Evolutionary conservation across 2,888 invertebrate species (phyloP).

Genomic region (Lithosia quadra): DNA sequence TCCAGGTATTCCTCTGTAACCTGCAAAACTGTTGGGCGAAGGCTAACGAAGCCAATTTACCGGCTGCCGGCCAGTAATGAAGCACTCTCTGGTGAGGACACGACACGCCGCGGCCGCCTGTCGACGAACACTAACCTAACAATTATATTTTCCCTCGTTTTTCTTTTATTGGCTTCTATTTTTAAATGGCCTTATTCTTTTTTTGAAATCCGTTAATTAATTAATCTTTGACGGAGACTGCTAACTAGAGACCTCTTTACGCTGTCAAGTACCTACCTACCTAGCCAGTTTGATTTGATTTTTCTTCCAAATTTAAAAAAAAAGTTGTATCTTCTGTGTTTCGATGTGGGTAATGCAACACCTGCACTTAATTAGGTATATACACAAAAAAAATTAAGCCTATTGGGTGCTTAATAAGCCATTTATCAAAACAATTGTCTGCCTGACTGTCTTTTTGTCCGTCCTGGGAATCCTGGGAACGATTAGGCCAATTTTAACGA

Average conservation of each 20-base stretch:
- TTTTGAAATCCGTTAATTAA: not conserved
- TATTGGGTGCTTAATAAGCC: too few relatives aligned
- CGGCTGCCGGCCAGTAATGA: slow-evolving; percentile 54
- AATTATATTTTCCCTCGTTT: slow-evolving; percentile 57
- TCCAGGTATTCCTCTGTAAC: slow-evolving; percentile 33
- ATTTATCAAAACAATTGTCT: too few relatives aligned
- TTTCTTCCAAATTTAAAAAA: too few relatives aligned
- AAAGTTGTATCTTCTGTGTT: too few relatives aligned
- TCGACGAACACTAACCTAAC: slow-evolving; percentile 44
- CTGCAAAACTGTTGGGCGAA: slow-evolving; percentile 44
- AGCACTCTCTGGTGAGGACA: slow-evolving; percentile 45
- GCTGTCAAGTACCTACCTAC: not conserved
- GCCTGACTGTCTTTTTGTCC: too few relatives aligned
- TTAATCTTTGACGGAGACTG: not conserved
- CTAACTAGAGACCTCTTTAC: too few relatives aligned
- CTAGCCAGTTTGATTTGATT: too few relatives aligned
- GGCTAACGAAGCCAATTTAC: slow-evolving; percentile 73
- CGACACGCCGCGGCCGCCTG: slow-evolving; percentile 15
- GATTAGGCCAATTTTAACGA: too few relatives aligned
- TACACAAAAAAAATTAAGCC: too few relatives aligned
- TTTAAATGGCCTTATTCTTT: slow-evolving; percentile 18
- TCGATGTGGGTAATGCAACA: too few relatives aligned
- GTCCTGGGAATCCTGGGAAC: too few relatives aligned
- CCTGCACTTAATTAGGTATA: too few relatives aligned
- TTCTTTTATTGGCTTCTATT: slow-evolving; percentile 53